These are phyloP conservation scores for Castor canadensis DNA, from an alignment of 2,113 vertebrate genomes.

Conservation along the genomic window DNA sequence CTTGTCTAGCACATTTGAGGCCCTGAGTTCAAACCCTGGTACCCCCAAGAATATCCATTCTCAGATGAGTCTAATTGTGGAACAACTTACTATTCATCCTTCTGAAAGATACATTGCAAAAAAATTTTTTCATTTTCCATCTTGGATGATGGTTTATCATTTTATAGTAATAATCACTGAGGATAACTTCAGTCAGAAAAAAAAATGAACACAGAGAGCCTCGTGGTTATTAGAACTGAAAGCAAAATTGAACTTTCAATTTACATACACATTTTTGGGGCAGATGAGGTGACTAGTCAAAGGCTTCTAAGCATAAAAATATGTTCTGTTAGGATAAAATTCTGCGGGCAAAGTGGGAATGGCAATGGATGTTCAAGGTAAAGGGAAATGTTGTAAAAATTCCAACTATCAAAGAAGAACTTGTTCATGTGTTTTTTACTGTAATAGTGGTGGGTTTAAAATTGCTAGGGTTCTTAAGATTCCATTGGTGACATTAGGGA, in stretches of 20 bases:
- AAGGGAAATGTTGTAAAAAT: conserved; percentile 17
- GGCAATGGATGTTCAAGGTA: conserved; percentile 30
- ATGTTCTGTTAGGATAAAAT: conserved; percentile 25
- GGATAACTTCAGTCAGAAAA: background rate
- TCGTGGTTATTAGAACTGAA: conserved; percentile 41
- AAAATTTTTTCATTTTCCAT: background rate
- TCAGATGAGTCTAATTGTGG: background rate
- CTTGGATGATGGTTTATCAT: conserved; percentile 27
- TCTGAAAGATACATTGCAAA: background rate
- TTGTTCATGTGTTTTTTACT: background rate
- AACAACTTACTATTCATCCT: background rate
- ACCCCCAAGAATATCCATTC: too few species aligned
- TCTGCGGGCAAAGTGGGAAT: conserved; percentile 44
- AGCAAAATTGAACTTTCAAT: background rate
- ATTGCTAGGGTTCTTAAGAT: background rate
- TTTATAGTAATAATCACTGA: background rate
- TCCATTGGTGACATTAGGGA: background rate
- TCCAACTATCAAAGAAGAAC: conserved; percentile 38
- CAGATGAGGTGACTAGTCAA: background rate
- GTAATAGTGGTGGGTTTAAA: conserved; percentile 11
- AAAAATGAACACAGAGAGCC: background rate
- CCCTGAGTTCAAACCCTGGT: too few species aligned
- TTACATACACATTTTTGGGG: background rate
- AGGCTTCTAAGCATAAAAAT: conserved; percentile 13
- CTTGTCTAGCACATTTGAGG: too few species aligned